phyloP scores from a whole-genome alignment of 1,140 invertebrate species.

The Triops longicaudatus region DNA sequence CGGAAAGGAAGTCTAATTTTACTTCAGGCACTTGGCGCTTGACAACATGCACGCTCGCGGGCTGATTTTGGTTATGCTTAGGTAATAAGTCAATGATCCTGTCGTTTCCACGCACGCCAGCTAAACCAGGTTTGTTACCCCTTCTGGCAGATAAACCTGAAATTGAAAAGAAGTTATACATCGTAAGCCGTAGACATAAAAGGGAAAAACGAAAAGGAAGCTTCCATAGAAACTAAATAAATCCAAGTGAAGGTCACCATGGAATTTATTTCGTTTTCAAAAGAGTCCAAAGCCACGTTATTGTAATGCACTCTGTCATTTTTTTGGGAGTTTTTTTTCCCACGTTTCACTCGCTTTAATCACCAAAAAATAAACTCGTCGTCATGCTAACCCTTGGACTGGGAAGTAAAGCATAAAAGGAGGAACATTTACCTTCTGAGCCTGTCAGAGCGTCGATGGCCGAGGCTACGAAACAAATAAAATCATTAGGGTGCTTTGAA shows the following conservation, averaged over 20 bases:
- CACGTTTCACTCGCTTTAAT: not conserved
- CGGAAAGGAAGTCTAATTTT: not conserved
- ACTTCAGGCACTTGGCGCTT: not conserved
- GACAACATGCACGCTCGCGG: not conserved
- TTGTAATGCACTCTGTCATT: not conserved
- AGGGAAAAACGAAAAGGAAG: not conserved
- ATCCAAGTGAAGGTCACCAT: not conserved
- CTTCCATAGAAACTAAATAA: not conserved
- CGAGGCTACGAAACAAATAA: constrained; percentile 12
- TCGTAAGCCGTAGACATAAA: not conserved
- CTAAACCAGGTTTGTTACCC: constrained; percentile 14
- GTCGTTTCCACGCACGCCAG: constrained; percentile 28
- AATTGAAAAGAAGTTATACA: not conserved
- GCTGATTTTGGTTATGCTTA: constrained; percentile 1
- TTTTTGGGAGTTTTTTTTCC: not conserved
- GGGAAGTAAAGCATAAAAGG: not conserved
- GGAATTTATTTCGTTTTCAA: too few species aligned
- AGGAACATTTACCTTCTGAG: not conserved
- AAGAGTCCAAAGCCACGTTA: not conserved
- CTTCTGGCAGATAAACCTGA: not conserved
- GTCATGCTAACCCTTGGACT: not conserved
- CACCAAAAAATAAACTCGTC: not conserved
- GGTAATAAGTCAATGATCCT: constrained; percentile 22
- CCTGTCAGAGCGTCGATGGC: constrained; percentile 17
- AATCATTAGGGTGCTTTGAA: not conserved